phyloP scores from a whole-genome alignment of 2,113 vertebrate species.

The Artemisiospiza belli region DNA sequence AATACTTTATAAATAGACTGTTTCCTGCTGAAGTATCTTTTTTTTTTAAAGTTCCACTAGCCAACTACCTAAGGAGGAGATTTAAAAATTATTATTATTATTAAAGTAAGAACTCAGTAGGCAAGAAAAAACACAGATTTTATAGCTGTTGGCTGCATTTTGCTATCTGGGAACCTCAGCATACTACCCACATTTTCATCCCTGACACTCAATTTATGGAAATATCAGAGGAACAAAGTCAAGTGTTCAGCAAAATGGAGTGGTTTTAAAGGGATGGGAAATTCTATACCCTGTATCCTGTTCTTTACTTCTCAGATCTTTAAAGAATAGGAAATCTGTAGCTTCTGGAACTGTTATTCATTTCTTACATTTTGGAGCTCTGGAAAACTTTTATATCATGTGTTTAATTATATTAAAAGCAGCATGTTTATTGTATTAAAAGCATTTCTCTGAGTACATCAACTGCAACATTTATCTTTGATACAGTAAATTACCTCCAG shows the following conservation, averaged over 20 bases:
- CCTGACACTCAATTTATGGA: neutral
- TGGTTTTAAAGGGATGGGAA: neutral
- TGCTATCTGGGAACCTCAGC: neutral
- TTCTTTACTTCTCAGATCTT: neutral
- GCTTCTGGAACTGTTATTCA: neutral
- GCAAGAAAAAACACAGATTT: neutral
- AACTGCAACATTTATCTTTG: neutral
- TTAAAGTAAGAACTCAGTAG: neutral
- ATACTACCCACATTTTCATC: neutral
- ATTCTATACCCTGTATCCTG: neutral
- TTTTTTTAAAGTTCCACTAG: neutral
- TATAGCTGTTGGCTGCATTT: neutral
- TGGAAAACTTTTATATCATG: neutral
- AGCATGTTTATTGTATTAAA: neutral
- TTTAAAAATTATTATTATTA: neutral
- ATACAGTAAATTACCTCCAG: neutral
- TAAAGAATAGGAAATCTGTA: neutral
- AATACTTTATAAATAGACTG: conserved; percentile 21
- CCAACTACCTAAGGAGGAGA: neutral
- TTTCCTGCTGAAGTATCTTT: neutral
- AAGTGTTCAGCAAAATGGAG: neutral
- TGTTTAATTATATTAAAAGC: neutral
- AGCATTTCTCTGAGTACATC: neutral
- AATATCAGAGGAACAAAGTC: neutral
- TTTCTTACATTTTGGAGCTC: neutral